A percentile compares a stretch with the other conserved stretches of the same genome.
These are phyloP conservation scores for Platichthys stellatus DNA, from an alignment of 2,113 vertebrate species.

Conservation along the genomic window DNA sequence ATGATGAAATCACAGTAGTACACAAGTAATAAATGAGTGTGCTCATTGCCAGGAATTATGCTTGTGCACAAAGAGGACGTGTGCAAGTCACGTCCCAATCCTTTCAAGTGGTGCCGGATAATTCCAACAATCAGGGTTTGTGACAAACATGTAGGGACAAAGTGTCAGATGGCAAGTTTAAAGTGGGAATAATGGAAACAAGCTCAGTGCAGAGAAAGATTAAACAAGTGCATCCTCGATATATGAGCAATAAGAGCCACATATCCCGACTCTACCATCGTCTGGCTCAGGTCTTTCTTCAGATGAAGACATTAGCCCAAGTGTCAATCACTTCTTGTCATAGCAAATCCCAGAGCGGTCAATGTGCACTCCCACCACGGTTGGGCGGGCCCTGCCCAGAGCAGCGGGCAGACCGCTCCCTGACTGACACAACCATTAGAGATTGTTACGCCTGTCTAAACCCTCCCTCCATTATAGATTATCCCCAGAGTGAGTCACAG, in stretches of 20 bases:
- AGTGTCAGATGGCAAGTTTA: background rate
- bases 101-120: slow-evolving; percentile 10
- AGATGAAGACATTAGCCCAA: slow-evolving; percentile 44
- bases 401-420: slow-evolving; percentile 23
- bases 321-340: slow-evolving; percentile 43
- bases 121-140: background rate
- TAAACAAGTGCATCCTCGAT: background rate
- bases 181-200: background rate
- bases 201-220: background rate
- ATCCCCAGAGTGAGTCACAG: slow-evolving; percentile 51
- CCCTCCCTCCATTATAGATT: slow-evolving; percentile 62
- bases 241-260: background rate
- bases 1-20: slow-evolving; percentile 63
- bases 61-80: slow-evolving; percentile 21
- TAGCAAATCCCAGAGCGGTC: slow-evolving; percentile 31
- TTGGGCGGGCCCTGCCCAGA: slow-evolving; percentile 22
- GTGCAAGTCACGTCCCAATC: slow-evolving; percentile 27
- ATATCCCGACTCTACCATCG: background rate
- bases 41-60: slow-evolving; percentile 7
- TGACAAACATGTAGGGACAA: no score
- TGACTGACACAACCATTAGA: slow-evolving; percentile 78
- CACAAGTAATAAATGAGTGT: slow-evolving; percentile 43
- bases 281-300: background rate
- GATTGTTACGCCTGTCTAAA: slow-evolving; percentile 73
- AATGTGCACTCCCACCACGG: slow-evolving; percentile 20